phyloP scores from a whole-genome alignment of 1,140 invertebrate genomes.

The Mesaphorura yosii region DNA sequence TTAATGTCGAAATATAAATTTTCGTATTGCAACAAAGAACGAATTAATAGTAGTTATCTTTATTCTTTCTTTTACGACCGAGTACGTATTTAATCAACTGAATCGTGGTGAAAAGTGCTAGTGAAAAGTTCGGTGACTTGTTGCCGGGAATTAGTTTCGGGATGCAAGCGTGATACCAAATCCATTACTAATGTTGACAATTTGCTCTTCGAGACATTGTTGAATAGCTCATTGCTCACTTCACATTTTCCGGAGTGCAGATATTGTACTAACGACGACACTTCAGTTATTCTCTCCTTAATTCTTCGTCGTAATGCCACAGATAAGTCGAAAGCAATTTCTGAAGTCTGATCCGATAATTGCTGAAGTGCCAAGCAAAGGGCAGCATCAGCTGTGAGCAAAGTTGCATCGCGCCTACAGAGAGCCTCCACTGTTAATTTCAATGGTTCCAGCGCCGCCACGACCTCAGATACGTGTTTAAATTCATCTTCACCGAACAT shows the following conservation, averaged over 20 bases:
- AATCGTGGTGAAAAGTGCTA: no score
- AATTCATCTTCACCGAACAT: background rate
- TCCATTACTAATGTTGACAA: no score
- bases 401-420: background rate
- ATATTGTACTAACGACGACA: conserved; percentile 1
- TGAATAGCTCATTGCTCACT: no score
- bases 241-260: background rate
- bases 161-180: no score
- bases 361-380: background rate
- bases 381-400: conserved; percentile 1
- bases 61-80: no score
- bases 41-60: no score
- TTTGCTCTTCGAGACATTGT: no score
- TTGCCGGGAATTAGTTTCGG: no score
- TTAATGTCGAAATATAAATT: no score
- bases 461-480: background rate
- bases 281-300: background rate
- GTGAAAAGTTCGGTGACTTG: no score
- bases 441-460: background rate
- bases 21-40: no score
- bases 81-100: no score
- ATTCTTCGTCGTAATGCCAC: background rate
- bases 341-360: background rate
- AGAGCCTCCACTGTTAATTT: background rate
- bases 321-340: background rate